Evolutionary conservation across 2,888 invertebrate species (phyloP), one percentile per base, ranked within the genome.

Genomic region (Oscheius sp.): DNA sequence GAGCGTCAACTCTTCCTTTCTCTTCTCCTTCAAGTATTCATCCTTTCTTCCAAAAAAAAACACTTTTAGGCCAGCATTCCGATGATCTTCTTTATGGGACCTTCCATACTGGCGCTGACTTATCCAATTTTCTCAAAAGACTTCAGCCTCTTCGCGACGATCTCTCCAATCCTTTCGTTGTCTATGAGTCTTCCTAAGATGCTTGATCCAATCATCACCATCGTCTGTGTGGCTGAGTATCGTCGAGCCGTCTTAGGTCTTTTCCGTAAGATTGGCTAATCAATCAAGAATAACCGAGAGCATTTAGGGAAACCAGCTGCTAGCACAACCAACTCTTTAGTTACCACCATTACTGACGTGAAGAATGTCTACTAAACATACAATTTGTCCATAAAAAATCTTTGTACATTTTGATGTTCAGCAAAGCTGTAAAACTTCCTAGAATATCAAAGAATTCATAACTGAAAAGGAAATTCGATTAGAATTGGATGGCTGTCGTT

Each of bases 401-500:
- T n/a, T n/a, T n/a, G n/a, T n/a, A n/a, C n/a, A n/a, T n/a, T n/a
- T n/a, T n/a, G n/a, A n/a, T n/a, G n/a, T n/a, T n/a, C n/a, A n/a
- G n/a, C n/a, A n/a, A n/a, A n/a, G n/a, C n/a, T n/a, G n/a, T n/a
- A n/a, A n/a, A n/a, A n/a, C n/a, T n/a, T n/a, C n/a, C n/a, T n/a
- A n/a, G n/a, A n/a, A n/a, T n/a, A n/a, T n/a, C n/a, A n/a, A n/a
- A n/a, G n/a, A n/a, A n/a, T n/a, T n/a, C n/a, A n/a, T n/a, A n/a
- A n/a, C n/a, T n/a, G n/a, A n/a, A n/a, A n/a, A n/a, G n/a, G n/a
- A n/a, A n/a, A n/a, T n/a, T n/a, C n/a, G n/a, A n/a, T n/a, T n/a
- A n/a, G n/a, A n/a, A n/a, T n/a, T n/a, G n/a, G n/a, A 10, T 58
- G 64, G 10, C 79, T 77, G 48, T 79, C 79, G 61, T 79, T 79